A percentile compares a stretch with the other conserved stretches of the same genome.
Conservation (phyloP, 1,140 invertebrate genomes). For the Brachionus calyciflorus region DNA sequence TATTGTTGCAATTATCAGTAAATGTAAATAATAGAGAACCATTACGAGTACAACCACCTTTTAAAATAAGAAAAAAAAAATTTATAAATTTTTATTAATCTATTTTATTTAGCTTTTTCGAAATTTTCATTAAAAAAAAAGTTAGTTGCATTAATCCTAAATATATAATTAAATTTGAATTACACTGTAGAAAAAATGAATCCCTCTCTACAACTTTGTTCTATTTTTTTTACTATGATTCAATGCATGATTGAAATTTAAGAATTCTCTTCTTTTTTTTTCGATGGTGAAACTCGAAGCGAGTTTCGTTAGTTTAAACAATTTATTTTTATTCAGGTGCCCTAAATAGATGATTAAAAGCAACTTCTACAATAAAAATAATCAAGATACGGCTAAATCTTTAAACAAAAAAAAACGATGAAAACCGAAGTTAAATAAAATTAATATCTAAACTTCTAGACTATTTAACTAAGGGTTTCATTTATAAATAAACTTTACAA, state of each 20-base stretch:
- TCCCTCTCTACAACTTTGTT: conserved; percentile 19
- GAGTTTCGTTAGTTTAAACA: conserved; percentile 3
- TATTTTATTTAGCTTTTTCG: background rate
- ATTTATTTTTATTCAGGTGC: background rate
- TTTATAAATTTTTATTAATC: background rate
- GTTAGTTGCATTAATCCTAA: background rate
- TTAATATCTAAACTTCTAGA: too few species aligned
- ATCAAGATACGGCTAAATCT: too few species aligned
- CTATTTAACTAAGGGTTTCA: too few species aligned
- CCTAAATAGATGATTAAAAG: conserved; percentile 8
- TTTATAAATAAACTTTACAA: too few species aligned
- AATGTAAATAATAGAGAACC: conserved; percentile 88
- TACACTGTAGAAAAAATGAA: background rate
- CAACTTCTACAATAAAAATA: too few species aligned
- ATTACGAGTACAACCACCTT: conserved; percentile 81
- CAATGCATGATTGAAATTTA: conserved; percentile 40
- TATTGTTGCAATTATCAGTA: conserved; percentile 80
- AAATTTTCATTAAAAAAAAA: conserved; percentile 25
- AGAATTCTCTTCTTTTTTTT: too few species aligned
- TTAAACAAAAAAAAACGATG: too few species aligned
- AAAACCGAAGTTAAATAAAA: too few species aligned
- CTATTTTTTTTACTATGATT: conserved; percentile 17
- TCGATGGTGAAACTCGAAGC: conserved; percentile 28
- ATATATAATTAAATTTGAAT: conserved; percentile 10
- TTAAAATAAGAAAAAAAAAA: conserved; percentile 51